Base-by-base conservation (phyloP, 2,113 vertebrate species). In the Ochotona curzoniae region DNA sequence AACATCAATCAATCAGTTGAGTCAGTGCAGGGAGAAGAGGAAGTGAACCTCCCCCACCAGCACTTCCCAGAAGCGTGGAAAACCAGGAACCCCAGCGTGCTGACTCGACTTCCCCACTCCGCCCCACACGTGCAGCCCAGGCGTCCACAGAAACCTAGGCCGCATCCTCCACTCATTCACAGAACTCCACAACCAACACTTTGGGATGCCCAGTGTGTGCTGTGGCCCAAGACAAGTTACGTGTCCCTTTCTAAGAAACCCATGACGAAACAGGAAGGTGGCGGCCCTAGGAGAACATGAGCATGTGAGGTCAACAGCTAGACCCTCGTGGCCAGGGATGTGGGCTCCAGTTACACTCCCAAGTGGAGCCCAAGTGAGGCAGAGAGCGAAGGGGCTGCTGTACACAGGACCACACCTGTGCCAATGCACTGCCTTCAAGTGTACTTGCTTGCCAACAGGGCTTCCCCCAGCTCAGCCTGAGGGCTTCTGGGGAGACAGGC, bases 1-100 rank as follows among this genome's bases (percentile, higher is more conserved):
- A 96, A 92, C 95, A 95, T 95, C 92, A 84, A 96, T 97, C 96
- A 91, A 96, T 96, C 66, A 44, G 83, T 44, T 95, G 95, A 97
- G 86, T 93, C 95, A 95, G 93, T 73, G 71, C 2, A 10, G 49
- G 51, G 74, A 67, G 63, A 86, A 79, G 89, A 88, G 93, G 96
- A 96, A 95, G 90, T 32, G 61, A 63, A 71, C 67, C 73, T 93
- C 66, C 83, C 47, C 86, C 2, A 2, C 6, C 10, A 23, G 44
- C 30, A 21, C 76, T 93, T 95, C 95, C 92, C 90, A 90, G 92
- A 92, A 83, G 51, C 64, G 7, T 38, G 78, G 57, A 64, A 20
- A 83, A 84, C 64, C 79, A 79, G 92, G 93, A 91, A 92, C 71
- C 60, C 89, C 71, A 1, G 8, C 26, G 28, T n/a, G 35, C 84